Conservation (phyloP, 2,113 vertebrate species). For the Tetrao urogallus region DNA sequence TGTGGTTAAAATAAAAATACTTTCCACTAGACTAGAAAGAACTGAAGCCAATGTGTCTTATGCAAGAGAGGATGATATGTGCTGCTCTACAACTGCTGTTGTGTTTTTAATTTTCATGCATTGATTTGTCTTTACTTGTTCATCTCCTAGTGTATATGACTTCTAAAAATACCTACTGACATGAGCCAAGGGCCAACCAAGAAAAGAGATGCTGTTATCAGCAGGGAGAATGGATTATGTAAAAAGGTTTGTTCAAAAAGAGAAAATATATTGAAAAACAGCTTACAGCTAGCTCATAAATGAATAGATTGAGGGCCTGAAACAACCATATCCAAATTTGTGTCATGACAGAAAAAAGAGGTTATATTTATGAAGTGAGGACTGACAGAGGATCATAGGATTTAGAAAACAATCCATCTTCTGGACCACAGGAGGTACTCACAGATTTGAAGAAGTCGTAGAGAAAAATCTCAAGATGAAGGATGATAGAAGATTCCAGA, state of each 20-base stretch:
- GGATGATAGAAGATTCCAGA: neutral
- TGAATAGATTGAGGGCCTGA: neutral
- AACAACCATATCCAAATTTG: neutral
- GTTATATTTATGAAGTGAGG: neutral
- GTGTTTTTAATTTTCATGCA: constrained; percentile 33
- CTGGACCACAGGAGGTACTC: neutral
- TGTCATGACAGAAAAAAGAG: neutral
- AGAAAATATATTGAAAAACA: neutral
- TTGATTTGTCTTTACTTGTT: constrained; percentile 10
- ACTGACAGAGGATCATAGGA: neutral
- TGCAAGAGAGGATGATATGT: neutral
- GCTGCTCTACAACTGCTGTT: neutral
- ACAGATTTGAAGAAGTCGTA: neutral
- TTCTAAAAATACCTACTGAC: neutral
- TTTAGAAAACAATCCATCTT: constrained; percentile 11
- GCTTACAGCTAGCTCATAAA: neutral
- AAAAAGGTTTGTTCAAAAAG: neutral
- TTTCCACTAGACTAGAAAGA: neutral
- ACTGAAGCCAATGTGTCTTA: neutral
- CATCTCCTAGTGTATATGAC: neutral
- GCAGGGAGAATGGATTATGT: neutral
- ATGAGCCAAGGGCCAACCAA: neutral
- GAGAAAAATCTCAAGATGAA: neutral
- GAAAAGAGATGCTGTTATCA: neutral
- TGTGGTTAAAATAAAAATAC: constrained; percentile 16